Evolutionary conservation across 2,797 vertebrate genomes (phyloP), one percentile per base, ranked within the genome.

Genomic region (Sarcophilus harrisii): DNA sequence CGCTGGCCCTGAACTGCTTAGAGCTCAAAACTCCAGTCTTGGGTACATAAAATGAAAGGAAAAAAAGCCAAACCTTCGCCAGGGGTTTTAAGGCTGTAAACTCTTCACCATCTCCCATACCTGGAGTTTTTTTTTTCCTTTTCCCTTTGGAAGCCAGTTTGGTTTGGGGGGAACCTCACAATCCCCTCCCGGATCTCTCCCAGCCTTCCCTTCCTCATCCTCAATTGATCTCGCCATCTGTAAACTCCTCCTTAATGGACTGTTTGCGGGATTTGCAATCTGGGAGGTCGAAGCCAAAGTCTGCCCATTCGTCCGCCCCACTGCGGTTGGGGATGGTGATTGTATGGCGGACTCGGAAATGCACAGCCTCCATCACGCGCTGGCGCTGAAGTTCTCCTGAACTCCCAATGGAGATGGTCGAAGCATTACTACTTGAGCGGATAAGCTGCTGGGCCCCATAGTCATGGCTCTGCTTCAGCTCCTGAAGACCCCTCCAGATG

Each of bases 351-450:
- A 99, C 99, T 0, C 99, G 99, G 98, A 99, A 99, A 92, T 99
- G 99, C 95, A 99, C 99, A 0, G 99, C 99, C 98, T 99, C 99
- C 99, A 99, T 99, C 97, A 99, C 99, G 0, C 99, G 99, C 98
- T 99, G 99, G 54, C 99, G 99, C 98, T 99, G 99, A 96, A 99
- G 99, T 98, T 99, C 99, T 0, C 99, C 99, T 0, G 99, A 98
- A 8, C 99, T 96, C 18, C 99, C 99, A 4, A 99, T 99, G 93
- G 99, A 98, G 97, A 99, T 99, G 96, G 99, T 99, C 92, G 99
- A 92, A 81, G 99, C 99, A 90, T 99, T 99, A 98, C 99, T 99
- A 99, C 99, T 99, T 97, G 99, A 99, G 96, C 99, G 99, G 90
- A 99, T 98, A 1, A 99, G 99, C 99, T 99, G 99, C 98, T 99